A percentile compares a stretch with the other conserved stretches of the same genome.
Evolutionary conservation across 2,888 invertebrate genomes (phyloP).

Genomic region (Erebia palarica): DNA sequence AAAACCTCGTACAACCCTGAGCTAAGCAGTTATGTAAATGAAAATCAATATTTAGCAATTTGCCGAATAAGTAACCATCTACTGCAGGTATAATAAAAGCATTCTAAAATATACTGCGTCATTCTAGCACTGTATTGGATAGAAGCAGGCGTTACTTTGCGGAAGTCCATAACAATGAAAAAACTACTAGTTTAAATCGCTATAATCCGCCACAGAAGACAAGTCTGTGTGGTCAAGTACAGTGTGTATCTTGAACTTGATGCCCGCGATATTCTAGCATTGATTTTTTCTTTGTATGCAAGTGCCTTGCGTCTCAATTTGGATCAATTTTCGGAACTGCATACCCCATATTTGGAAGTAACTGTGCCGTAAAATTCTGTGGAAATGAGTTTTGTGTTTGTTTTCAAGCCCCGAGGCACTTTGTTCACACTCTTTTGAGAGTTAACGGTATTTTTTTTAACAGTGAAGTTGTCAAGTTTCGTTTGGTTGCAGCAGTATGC

Average conservation of each 20-base stretch:
- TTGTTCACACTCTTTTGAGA: constrained; percentile 10
- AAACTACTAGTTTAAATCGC: too few relatives aligned
- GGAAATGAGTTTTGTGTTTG: constrained; percentile 7
- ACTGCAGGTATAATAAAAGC: neutral
- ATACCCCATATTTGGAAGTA: neutral
- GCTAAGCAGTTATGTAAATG: constrained; percentile 13
- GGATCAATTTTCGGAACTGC: constrained; percentile 4
- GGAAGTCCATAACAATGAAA: too few relatives aligned
- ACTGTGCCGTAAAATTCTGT: constrained; percentile 3
- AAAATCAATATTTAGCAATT: constrained; percentile 22
- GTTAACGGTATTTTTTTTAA: neutral
- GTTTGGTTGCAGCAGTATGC: neutral
- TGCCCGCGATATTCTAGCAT: constrained; percentile 11
- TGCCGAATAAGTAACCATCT: constrained; percentile 16
- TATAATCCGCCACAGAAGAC: too few relatives aligned
- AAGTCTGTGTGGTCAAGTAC: too few relatives aligned
- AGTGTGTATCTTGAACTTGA: too few relatives aligned
- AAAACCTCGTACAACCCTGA: neutral
- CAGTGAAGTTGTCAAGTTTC: neutral
- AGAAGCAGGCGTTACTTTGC: too few relatives aligned
- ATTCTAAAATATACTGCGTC: constrained; percentile 1
- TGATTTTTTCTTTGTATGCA: constrained; percentile 10
- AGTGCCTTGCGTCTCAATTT: constrained; percentile 14
- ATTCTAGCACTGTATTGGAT: constrained; percentile 9
- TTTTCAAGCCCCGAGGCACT: neutral